Conservation (phyloP, 2,888 invertebrate species). For the Hydroisotoma schaefferi region DNA sequence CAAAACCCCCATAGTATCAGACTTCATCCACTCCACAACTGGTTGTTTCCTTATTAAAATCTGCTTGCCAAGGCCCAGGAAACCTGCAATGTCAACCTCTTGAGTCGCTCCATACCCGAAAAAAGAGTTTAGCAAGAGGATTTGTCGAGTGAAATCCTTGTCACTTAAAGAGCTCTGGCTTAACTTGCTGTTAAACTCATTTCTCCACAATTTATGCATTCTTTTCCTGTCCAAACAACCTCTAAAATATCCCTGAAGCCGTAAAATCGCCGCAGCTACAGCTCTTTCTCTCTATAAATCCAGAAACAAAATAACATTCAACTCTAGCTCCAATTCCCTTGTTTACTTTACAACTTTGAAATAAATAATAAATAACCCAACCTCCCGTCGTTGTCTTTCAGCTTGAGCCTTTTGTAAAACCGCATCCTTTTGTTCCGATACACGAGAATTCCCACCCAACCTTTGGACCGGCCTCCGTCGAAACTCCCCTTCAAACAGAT, state of each 20-base stretch:
- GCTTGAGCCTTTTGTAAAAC: constrained; percentile 75
- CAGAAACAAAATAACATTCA: not conserved
- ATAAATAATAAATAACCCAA: constrained; percentile 50
- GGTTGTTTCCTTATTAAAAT: constrained; percentile 6
- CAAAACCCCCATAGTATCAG: constrained; percentile 16
- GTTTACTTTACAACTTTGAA: not conserved
- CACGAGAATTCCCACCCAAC: constrained; percentile 77
- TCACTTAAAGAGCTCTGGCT: constrained; percentile 12
- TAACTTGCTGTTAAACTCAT: constrained; percentile 61
- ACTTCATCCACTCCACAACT: constrained; percentile 6
- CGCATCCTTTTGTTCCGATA: constrained; percentile 64
- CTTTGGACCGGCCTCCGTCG: constrained; percentile 82
- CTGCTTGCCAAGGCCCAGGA: constrained; percentile 19
- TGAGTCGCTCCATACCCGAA: constrained; percentile 12
- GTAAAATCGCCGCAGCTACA: constrained; percentile 49
- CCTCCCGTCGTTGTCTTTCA: constrained; percentile 83
- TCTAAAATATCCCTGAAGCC: constrained; percentile 75
- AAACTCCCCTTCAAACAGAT: constrained; percentile 80
- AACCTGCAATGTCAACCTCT: constrained; percentile 14
- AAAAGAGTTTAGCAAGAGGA: constrained; percentile 39
- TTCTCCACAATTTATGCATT: constrained; percentile 64
- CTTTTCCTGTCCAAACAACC: constrained; percentile 69
- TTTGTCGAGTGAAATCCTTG: constrained; percentile 22
- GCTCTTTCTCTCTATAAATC: constrained; percentile 57
- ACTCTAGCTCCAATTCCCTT: not conserved